These are phyloP conservation scores for Ditylenchus weischeri DNA, from an alignment of 2,888 invertebrate species.

Conservation along the genomic window DNA sequence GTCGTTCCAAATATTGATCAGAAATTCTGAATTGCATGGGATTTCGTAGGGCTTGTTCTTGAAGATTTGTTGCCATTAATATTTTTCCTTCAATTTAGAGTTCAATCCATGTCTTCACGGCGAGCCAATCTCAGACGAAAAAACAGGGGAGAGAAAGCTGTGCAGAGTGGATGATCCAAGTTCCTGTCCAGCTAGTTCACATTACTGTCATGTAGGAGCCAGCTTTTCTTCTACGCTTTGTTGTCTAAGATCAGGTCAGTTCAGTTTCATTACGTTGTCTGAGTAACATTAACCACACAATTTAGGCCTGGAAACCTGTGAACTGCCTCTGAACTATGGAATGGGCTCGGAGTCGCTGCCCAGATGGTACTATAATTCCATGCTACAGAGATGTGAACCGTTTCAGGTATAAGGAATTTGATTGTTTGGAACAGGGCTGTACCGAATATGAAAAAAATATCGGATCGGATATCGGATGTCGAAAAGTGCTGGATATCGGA, in stretches of 20 bases:
- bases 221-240: slow-evolving; percentile 48
- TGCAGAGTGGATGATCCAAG: slow-evolving; percentile 20
- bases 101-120: slow-evolving; percentile 51
- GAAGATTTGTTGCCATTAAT: not conserved
- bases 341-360: slow-evolving; percentile 44
- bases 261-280: not conserved
- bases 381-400: slow-evolving; percentile 43
- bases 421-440: too few species aligned
- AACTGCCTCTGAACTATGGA: slow-evolving; percentile 45
- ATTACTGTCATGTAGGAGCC: slow-evolving; percentile 54
- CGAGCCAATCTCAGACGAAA: slow-evolving; percentile 37
- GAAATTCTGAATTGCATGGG: too few species aligned
- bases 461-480: too few species aligned
- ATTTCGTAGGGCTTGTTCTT: too few species aligned
- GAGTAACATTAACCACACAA: not conserved
- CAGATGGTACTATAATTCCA: slow-evolving; percentile 52
- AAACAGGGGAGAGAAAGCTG: not conserved
- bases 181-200: slow-evolving; percentile 22
- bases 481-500: too few species aligned
- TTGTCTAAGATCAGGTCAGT: slow-evolving; percentile 39
- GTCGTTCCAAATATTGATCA: too few species aligned
- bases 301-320: slow-evolving; percentile 44
- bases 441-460: too few species aligned
- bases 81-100: slow-evolving; percentile 31
- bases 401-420: slow-evolving; percentile 31